Evolutionary conservation across 2,797 vertebrate species (phyloP).

Genomic region (Ctenopoma multispine): DNA sequence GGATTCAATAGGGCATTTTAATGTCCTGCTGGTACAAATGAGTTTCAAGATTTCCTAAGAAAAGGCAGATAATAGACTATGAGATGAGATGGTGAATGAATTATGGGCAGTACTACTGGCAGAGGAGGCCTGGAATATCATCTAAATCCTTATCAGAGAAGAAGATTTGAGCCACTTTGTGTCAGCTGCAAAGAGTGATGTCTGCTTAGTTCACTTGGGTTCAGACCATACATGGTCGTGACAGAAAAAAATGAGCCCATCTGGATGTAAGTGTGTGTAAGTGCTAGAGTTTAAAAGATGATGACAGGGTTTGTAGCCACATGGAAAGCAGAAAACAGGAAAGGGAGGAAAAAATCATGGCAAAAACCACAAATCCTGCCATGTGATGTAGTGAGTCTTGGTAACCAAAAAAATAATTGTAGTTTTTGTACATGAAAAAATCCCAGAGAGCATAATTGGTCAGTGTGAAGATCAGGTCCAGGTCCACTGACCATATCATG

Average conservation of each 20-base stretch:
- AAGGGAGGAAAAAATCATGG: neutral
- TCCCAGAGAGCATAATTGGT: neutral
- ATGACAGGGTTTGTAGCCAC: slow-evolving; percentile 14
- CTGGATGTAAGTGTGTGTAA: neutral
- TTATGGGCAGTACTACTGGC: neutral
- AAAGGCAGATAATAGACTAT: slow-evolving; percentile 15
- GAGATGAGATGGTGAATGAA: slow-evolving; percentile 8
- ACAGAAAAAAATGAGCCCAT: slow-evolving; percentile 16
- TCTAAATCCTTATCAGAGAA: slow-evolving; percentile 34
- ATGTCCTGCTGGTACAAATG: slow-evolving; percentile 25
- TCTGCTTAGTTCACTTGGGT: neutral
- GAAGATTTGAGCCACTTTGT: slow-evolving; percentile 30
- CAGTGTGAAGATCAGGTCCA: slow-evolving; percentile 15
- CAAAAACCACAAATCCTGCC: neutral
- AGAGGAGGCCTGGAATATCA: slow-evolving; percentile 1
- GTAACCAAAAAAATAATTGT: neutral
- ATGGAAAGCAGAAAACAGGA: neutral
- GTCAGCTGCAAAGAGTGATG: neutral
- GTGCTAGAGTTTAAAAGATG: slow-evolving; percentile 16
- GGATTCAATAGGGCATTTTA: slow-evolving; percentile 28
- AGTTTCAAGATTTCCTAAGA: slow-evolving; percentile 26
- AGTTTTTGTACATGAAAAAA: slow-evolving; percentile 15
- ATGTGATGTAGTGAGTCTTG: neutral
- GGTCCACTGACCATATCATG: slow-evolving; percentile 9
- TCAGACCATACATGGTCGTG: neutral